phyloP scores from a whole-genome alignment of 2,888 invertebrate species.

The Temnothorax unifasciatus region DNA sequence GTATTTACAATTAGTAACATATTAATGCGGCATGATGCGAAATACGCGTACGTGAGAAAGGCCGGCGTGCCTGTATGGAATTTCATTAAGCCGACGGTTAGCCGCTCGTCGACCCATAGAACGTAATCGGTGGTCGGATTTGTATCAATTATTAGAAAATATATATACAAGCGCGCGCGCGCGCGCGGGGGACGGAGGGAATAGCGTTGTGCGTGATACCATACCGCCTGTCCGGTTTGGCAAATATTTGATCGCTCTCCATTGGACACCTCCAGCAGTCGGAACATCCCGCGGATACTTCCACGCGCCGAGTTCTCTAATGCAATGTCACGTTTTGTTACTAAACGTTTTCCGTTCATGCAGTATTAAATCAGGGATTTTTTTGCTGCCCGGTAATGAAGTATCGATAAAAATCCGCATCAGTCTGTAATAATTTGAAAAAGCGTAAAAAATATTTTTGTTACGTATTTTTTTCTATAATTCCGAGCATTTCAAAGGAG shows the following conservation, averaged over 20 bases:
- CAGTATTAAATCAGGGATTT: conserved; percentile 5
- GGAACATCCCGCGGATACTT: conserved; percentile 62
- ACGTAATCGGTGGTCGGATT: conserved; percentile 78
- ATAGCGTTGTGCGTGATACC: conserved; percentile 65
- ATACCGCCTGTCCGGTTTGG: conserved; percentile 67
- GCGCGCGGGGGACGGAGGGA: not conserved
- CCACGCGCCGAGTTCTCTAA: conserved; percentile 43
- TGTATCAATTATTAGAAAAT: conserved; percentile 78
- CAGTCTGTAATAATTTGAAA: not conserved
- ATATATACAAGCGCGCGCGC: conserved; percentile 68
- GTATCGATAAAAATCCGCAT: conserved; percentile 12
- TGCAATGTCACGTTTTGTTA: conserved; percentile 48
- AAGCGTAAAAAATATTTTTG: conserved; percentile 9
- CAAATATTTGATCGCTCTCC: conserved; percentile 74
- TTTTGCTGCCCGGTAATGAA: not conserved
- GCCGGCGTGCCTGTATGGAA: conserved; percentile 72
- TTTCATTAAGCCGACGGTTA: conserved; percentile 79
- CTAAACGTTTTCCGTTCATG: conserved; percentile 16
- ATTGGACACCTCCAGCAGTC: conserved; percentile 72
- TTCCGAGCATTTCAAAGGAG: not conserved
- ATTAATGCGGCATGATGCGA: conserved; percentile 75
- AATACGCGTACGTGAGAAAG: conserved; percentile 64
- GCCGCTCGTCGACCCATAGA: conserved; percentile 77
- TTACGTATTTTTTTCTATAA: not conserved
- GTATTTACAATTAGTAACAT: conserved; percentile 76